Conservation (phyloP, 2,113 vertebrate genomes). For the Notarius quadriscutis region DNA sequence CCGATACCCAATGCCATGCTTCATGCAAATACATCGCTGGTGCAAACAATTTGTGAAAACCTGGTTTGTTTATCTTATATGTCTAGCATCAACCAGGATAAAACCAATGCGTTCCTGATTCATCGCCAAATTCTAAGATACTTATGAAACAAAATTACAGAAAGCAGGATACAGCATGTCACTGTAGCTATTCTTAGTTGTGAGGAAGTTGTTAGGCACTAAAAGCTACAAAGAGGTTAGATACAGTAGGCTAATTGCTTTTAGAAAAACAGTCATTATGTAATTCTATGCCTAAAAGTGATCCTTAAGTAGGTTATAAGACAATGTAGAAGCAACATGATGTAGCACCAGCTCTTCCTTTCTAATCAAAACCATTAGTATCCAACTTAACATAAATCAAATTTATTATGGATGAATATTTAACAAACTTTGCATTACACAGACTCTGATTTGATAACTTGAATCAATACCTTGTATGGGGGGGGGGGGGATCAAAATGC, state of each 20-base stretch:
- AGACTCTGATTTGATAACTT: constrained; percentile 26
- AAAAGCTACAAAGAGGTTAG: constrained; percentile 31
- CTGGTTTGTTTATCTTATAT: not conserved
- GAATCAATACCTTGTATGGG: not conserved
- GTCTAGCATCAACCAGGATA: not conserved
- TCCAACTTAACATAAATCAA: constrained; percentile 26
- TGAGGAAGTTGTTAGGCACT: constrained; percentile 15
- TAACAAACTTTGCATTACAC: constrained; percentile 41
- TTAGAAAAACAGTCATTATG: constrained; percentile 4
- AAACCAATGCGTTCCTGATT: not conserved
- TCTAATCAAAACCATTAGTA: constrained; percentile 24
- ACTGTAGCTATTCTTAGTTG: constrained; percentile 19
- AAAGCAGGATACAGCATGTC: not conserved
- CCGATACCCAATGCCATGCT: not conserved
- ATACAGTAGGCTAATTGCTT: constrained; percentile 30
- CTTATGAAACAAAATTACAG: not conserved
- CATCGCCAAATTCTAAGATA: not conserved
- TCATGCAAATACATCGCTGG: not conserved
- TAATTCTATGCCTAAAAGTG: constrained; percentile 36
- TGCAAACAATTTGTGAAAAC: not conserved
- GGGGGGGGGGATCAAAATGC: not conserved
- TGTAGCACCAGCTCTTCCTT: not conserved
- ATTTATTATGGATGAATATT: constrained; percentile 39
- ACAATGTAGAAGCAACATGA: constrained; percentile 21
- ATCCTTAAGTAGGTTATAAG: constrained; percentile 25